Conservation (phyloP, 53 echinoderm and acorn worm genomes). For the Pentamera pediparva region DNA sequence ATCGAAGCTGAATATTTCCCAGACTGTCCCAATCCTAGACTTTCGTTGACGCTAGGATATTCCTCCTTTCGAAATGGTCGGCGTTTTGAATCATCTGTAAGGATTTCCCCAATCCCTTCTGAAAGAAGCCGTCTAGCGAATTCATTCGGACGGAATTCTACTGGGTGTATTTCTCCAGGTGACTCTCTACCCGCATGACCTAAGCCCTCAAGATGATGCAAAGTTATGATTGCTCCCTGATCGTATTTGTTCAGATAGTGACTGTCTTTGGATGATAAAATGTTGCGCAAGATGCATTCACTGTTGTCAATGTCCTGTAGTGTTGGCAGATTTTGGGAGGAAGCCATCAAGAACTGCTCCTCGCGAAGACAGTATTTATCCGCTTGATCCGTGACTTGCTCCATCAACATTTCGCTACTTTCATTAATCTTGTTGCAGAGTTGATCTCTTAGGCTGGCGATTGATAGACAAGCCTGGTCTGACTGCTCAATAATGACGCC, state of each 20-base stretch:
- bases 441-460: background rate
- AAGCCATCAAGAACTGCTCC: background rate
- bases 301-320: background rate
- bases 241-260: background rate
- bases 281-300: background rate
- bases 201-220: too few relatives aligned
- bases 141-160: too few relatives aligned
- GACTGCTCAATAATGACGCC: background rate
- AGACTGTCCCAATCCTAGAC: too few relatives aligned
- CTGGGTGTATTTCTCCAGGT: too few relatives aligned
- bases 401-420: too few relatives aligned
- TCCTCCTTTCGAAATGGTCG: too few relatives aligned
- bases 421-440: too few relatives aligned
- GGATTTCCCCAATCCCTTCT: background rate
- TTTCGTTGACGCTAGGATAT: too few relatives aligned
- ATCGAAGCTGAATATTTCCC: too few relatives aligned
- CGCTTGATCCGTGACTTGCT: too few relatives aligned
- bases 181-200: too few relatives aligned
- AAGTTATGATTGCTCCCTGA: background rate
- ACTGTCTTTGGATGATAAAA: background rate
- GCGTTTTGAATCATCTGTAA: conserved; percentile 13
- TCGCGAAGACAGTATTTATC: too few relatives aligned
- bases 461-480: background rate
- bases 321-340: background rate
- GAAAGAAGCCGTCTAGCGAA: background rate